Percentiles rank a stretch among this genome's conserved stretches.
Conservation (phyloP, 1,140 invertebrate genomes). For the Sitophilus oryzae region DNA sequence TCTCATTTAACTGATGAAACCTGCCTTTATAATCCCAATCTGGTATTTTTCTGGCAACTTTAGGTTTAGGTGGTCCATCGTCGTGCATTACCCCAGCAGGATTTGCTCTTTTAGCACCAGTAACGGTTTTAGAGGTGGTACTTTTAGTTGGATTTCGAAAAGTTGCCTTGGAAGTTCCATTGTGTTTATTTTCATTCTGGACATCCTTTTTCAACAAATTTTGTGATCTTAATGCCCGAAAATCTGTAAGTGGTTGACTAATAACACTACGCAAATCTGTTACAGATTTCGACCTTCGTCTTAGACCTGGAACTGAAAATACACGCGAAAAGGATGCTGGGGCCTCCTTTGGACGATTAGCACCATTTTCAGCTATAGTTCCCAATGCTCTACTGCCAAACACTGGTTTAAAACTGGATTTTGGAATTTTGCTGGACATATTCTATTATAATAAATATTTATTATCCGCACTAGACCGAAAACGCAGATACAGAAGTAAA, state of each 20-base stretch:
- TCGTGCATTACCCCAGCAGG: constrained; percentile 2
- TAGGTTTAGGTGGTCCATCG: constrained; percentile 14
- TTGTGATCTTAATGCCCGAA: neutral
- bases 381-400: neutral
- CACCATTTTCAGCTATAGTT: constrained; percentile 5
- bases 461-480: too few species aligned
- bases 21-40: constrained; percentile 28
- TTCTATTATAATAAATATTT: too few species aligned
- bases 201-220: neutral
- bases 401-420: constrained; percentile 11
- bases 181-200: neutral
- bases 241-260: neutral
- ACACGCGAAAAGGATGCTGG: neutral
- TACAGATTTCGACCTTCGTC: constrained; percentile 13
- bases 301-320: neutral
- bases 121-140: neutral
- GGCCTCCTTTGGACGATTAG: constrained; percentile 6
- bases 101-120: neutral
- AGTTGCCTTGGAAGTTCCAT: neutral
- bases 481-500: too few species aligned
- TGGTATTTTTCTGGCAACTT: constrained; percentile 24
- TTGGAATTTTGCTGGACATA: constrained; percentile 18
- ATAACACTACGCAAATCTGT: constrained; percentile 12
- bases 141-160: neutral
- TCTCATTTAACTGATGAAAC: constrained; percentile 21